Evolutionary conservation across 2,797 vertebrate genomes (phyloP), one percentile per base, ranked within the genome.

Genomic region (Myotis findleyi): DNA sequence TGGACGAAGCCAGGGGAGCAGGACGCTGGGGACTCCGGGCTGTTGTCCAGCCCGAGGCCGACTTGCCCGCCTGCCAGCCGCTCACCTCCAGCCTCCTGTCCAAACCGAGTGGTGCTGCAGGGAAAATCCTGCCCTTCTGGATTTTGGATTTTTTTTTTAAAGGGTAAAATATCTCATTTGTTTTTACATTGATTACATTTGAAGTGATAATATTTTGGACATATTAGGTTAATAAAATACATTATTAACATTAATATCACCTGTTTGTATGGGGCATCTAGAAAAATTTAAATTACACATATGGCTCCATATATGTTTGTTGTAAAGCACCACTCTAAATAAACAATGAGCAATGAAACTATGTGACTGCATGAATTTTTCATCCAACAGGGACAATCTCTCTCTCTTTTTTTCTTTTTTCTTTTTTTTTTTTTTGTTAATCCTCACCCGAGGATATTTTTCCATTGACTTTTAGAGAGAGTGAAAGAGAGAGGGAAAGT

Each of bases 241-340:
- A 38, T 69, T 21, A 21, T 17, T 55, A 21, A 53, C 21, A 10
- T 77, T 18, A 33, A 66, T 49, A 51, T 57, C n/a, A 79, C 27
- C 33, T 21, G 59, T 25, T 83, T 38, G 13, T 5, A 8, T 53
- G 8, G 6, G 36, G 47, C 53, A 7, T 16, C 44, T 53, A 14
- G 30, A 30, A 17, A 71, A 53, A 23, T 25, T 3, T 25, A 13
- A n/a, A 25, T 36, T 11, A 27, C 0, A 0, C 13, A 3, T 2
- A 1, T 10, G 23, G 25, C 57, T 47, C 66, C n/a, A 3, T 38
- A 5, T 2, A 1, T 27, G 0, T n/a, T 49, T 12, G 0, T 18
- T 5, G 23, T 20, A 7, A 21, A 12, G 23, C 33, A 14, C 12
- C 7, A 0, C 30, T 68, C 38, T 7, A 21, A 13, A 20, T 14